Base-by-base conservation (phyloP, 1,140 invertebrate species). In the Drosophila nebulosa region DNA sequence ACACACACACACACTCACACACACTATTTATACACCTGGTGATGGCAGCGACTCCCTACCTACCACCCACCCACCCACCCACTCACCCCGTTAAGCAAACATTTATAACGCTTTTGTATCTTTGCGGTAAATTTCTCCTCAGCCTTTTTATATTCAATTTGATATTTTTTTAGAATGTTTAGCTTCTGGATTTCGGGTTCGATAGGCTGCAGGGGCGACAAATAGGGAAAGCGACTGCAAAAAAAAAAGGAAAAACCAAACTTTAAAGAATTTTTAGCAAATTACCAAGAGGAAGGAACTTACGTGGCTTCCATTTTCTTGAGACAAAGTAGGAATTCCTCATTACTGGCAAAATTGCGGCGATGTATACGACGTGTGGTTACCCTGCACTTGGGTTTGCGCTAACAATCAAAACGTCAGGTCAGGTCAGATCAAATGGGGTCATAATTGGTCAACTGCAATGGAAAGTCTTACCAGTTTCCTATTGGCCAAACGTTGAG, bases 161-260 rank as follows among this genome's bases (percentile, higher is more conserved):
- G 6, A 18, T 88, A 88, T 30, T 57, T 53, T 0, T 18, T 22
- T 59, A 69, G 12, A 42, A 55, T 92, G 59, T 51, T 78, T 56
- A 30, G 18, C 68, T 92, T 92, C 71, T 94, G 93, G 3, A 91
- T 83, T 68, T 94, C 93, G 0, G 93, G 93, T 69, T 93, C 90
- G 10, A 93, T 83, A 0, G 93, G 93, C 39, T 92, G 78, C 18
- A 92, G 57, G 0, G 93, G 93, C 65, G 92, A 79, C 65, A 92
- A 73, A 62, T 91, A 90, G 5, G 85, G 78, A 59, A 92, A 89
- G 59, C 78, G 81, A 18, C 92, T 93, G 61, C 53, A 1, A n/a
- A 16, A 4, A 4, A 46, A 3, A 27, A 32, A 50, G n/a, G 0
- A 55, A 27, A n/a, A n/a, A n/a, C n/a, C n/a, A n/a, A 51, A 7